Conservation (phyloP, 2,797 vertebrate species). For the Aselliscus stoliczkanus region DNA sequence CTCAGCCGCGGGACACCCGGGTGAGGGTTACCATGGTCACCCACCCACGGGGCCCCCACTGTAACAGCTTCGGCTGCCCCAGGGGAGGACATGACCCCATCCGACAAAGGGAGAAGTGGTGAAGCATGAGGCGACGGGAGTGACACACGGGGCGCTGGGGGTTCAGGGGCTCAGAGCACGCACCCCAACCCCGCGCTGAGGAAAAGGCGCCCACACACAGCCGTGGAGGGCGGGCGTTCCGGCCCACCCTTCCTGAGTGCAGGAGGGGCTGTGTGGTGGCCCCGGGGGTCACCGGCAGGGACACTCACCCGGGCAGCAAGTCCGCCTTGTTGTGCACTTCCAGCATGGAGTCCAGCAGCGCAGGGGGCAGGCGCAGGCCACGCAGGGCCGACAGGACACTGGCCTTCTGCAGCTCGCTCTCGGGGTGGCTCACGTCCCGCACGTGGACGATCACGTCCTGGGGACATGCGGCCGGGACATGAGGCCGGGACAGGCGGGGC, state of each 20-base stretch:
- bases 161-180: not conserved
- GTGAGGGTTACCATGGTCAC: not conserved
- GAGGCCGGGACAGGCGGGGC: not conserved
- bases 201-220: too few species aligned
- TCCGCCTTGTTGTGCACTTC: not conserved
- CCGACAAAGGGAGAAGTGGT: rapidly evolving
- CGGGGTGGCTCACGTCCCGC: constrained; percentile 93
- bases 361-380: constrained; percentile 81
- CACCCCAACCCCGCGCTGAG: not conserved
- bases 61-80: not conserved
- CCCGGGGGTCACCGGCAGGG: not conserved
- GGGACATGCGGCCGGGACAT: not conserved
- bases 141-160: not conserved
- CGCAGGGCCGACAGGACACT: constrained; percentile 83
- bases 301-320: not conserved
- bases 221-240: too few species aligned
- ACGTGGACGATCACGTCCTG: constrained; percentile 95
- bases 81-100: not conserved
- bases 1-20: not conserved
- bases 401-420: constrained; percentile 89
- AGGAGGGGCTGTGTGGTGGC: too few species aligned
- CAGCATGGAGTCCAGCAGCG: not conserved
- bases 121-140: not conserved
- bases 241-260: too few species aligned
- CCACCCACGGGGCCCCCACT: not conserved